Percentiles rank a stretch among this genome's conserved stretches.
phyloP scores from a whole-genome alignment of 2,888 invertebrate species.

The Megamerina dolium region DNA sequence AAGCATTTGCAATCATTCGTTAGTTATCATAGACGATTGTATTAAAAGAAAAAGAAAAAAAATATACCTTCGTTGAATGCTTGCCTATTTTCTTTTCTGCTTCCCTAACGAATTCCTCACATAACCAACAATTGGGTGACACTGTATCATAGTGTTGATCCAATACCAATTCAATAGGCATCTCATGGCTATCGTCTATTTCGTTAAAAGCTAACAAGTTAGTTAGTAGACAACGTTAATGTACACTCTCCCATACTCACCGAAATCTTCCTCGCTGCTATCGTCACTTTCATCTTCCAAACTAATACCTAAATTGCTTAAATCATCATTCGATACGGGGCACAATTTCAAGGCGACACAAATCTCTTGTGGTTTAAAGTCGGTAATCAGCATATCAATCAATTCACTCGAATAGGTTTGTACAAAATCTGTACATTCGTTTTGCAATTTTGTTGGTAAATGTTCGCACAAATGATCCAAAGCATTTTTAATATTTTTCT shows the following conservation, averaged over 20 bases:
- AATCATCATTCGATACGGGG: conserved; percentile 51
- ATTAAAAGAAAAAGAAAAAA: background rate
- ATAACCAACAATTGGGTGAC: conserved; percentile 40
- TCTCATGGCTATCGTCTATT: conserved; percentile 29
- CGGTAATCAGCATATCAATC: conserved; percentile 70
- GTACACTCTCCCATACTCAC: too few relatives aligned
- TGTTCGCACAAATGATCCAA: conserved; percentile 65
- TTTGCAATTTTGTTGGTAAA: conserved; percentile 58
- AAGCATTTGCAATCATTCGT: conserved; percentile 2
- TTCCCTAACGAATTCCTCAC: conserved; percentile 38
- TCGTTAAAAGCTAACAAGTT: conserved; percentile 29
- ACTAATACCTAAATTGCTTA: conserved; percentile 34
- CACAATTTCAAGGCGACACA: conserved; percentile 75
- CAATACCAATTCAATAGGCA: conserved; percentile 36
- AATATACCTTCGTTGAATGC: conserved; percentile 34
- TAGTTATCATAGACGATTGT: background rate
- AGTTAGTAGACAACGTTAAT: too few relatives aligned
- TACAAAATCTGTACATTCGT: conserved; percentile 71
- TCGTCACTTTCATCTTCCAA: conserved; percentile 20
- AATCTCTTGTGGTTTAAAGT: conserved; percentile 69
- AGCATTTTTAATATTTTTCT: conserved; percentile 65
- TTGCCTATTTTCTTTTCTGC: conserved; percentile 42
- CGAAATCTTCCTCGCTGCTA: too few relatives aligned
- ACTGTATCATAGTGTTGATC: conserved; percentile 23
- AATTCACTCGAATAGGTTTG: conserved; percentile 69